Base-by-base conservation (phyloP, 2,888 invertebrate genomes). In the Liodrosophila aerea region DNA sequence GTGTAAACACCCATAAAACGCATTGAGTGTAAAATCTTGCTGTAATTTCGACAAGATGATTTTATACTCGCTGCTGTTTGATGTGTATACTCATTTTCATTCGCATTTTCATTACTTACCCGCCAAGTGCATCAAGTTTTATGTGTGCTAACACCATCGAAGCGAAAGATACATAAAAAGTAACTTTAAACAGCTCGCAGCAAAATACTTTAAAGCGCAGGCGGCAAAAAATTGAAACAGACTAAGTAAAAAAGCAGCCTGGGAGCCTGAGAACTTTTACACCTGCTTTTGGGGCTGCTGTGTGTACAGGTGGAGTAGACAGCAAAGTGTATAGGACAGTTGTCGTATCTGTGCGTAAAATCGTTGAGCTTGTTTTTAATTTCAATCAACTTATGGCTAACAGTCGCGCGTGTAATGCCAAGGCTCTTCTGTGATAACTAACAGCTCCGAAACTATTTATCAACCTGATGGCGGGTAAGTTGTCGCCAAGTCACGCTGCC, bases 391-490 rank as follows among this genome's bases (percentile, higher is more conserved):
- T 72, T 47, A 49, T 39, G 56, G 33, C 34, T 41, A 54, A 34
- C 39, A 61, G 49, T n/a, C n/a, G 49, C 52, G 44, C 46, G 44
- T 62, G 56, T 36, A 62, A 69, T 62, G 65, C 46, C 52, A 53
- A 61, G 64, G 54, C 33, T 41, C 39, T 36, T 39, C 4, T 29
- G 11, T 16, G 27, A 16, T 39, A n/a, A n/a, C 22, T 12, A 16
- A 37, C 43, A 52, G 64, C 51, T 36, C 11, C 12, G 36, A 51
- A 73, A 84, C 85, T 77, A 81, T 77, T 76, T 81, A 70, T 81
- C 82, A 76, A 73, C 54, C 50, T 73, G 73, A 58, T 62, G 62
- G 73, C 53, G 54, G 22, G 51, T 63, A 63, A 74, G 41, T 59
- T 57, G 74, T 66, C 66, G 77, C 54, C 76, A 56, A 66, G 72